Evolutionary conservation across 2,797 vertebrate genomes (phyloP).

Genomic region (Sciurus vulgaris): DNA sequence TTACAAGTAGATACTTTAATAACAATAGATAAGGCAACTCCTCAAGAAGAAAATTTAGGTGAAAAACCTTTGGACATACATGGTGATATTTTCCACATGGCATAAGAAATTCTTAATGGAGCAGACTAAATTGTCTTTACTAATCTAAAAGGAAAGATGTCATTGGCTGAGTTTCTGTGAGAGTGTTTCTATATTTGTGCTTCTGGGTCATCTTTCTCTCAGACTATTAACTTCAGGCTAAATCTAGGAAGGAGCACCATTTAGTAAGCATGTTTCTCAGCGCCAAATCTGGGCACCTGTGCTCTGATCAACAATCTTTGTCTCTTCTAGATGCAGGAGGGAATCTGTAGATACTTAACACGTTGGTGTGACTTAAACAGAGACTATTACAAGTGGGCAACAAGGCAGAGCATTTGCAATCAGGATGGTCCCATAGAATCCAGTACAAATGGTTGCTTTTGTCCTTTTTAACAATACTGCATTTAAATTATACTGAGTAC

Average conservation of each 20-base stretch:
- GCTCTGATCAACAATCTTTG: not conserved
- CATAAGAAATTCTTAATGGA: not conserved
- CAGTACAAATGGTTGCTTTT: not conserved
- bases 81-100: not conserved
- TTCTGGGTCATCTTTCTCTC: not conserved
- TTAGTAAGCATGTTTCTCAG: not conserved
- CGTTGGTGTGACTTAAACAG: not conserved
- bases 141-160: conserved; percentile 7
- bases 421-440: conserved; percentile 14
- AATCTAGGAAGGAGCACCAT: not conserved
- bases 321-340: not conserved
- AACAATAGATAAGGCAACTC: not conserved
- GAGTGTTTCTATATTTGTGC: not conserved
- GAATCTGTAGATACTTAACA: not conserved
- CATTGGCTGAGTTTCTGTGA: not conserved
- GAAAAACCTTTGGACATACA: not conserved
- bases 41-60: conserved; percentile 3
- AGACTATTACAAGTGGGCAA: not conserved
- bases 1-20: not conserved
- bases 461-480: not conserved
- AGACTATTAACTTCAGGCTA: not conserved
- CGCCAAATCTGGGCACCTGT: not conserved
- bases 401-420: not conserved
- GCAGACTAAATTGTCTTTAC: not conserved
- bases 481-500: conserved; percentile 20